Base-by-base conservation (phyloP, 1,140 invertebrate genomes). In the Propsilocerus akamusi region DNA sequence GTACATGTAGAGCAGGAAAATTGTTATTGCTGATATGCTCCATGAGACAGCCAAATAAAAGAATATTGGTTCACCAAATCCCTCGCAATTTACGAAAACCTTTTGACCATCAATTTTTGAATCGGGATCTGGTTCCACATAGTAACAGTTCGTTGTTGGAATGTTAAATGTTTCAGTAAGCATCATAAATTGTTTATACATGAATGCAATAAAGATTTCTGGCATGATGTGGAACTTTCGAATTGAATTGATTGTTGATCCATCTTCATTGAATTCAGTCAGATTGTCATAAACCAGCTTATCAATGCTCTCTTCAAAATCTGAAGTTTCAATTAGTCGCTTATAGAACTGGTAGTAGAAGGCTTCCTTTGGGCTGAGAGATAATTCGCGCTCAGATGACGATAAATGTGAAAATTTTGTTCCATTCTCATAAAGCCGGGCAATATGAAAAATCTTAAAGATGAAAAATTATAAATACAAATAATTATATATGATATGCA, bases 321-420 rank as follows among this genome's bases (percentile, higher is more conserved):
- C 53, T 0, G 56, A 54, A 0, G 59, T 59, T 2, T 63, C 59
- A 22, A 55, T 55, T n/a, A 65, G 49, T 22, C 58, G 60, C 49
- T 65, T 64, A 55, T 65, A 65, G 55, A 64, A 64, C 25, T 59
- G 60, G 49, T 60, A 63, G 46, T 65, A 63, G 0, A 65, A 52
- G 22, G 63, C 62, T 53, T 64, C 60, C 49, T 65, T 61, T 24
- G 56, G 55, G 2, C 58, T 53, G n/a, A 65, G 46, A 37, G 61
- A 46, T 2, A 59, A 55, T 50, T 64, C 62, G 8, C 61, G 53
- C 46, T 62, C 62, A 51, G 64, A 46, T 49, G 61, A 59, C 24
- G 56, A 58, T 26, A 63, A 47, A 49, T 59, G 59, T 25, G 53
- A 56, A 46, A 63, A 56, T 37, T 62, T 63, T 20, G 62, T 62